Conservation (phyloP, 2,888 invertebrate species). For the Campaea margaritaria region DNA sequence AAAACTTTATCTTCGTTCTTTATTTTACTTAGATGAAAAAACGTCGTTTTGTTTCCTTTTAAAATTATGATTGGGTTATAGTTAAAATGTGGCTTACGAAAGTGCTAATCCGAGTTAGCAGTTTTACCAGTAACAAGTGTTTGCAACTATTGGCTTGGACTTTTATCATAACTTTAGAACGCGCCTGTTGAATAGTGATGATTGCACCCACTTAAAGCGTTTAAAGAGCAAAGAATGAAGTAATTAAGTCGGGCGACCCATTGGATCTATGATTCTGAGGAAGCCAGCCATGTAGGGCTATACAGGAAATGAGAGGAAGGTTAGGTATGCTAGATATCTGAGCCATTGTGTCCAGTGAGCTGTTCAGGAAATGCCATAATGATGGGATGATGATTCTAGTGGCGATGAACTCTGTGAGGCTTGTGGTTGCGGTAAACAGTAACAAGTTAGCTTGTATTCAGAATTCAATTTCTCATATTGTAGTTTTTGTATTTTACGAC, state of each 20-base stretch:
- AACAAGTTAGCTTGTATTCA: background rate
- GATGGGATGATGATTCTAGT: conserved; percentile 23
- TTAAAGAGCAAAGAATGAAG: conserved; percentile 36
- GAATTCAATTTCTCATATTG: too few species aligned
- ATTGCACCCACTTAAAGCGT: conserved; percentile 21
- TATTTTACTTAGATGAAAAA: too few species aligned
- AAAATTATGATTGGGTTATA: too few species aligned
- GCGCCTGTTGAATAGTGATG: conserved; percentile 9
- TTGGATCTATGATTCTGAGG: conserved; percentile 30
- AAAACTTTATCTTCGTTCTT: too few species aligned
- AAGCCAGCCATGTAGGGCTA: conserved; percentile 31
- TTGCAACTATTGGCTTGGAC: background rate
- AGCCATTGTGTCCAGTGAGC: conserved; percentile 37
- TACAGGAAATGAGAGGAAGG: conserved; percentile 35
- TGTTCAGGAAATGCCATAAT: conserved; percentile 35
- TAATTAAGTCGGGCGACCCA: conserved; percentile 33
- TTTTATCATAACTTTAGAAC: conserved; percentile 7
- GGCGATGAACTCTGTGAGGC: conserved; percentile 1
- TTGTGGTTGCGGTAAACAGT: conserved; percentile 11
- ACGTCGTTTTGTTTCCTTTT: too few species aligned
- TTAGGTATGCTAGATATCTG: conserved; percentile 38
- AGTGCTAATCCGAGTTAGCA: too few species aligned
- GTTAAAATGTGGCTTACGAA: too few species aligned
- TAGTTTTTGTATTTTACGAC: too few species aligned
- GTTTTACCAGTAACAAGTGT: background rate